A percentile compares a stretch with the other conserved stretches of the same genome.
Evolutionary conservation across 2,888 invertebrate genomes (phyloP).

Genomic region (Argyresthia albistria): DNA sequence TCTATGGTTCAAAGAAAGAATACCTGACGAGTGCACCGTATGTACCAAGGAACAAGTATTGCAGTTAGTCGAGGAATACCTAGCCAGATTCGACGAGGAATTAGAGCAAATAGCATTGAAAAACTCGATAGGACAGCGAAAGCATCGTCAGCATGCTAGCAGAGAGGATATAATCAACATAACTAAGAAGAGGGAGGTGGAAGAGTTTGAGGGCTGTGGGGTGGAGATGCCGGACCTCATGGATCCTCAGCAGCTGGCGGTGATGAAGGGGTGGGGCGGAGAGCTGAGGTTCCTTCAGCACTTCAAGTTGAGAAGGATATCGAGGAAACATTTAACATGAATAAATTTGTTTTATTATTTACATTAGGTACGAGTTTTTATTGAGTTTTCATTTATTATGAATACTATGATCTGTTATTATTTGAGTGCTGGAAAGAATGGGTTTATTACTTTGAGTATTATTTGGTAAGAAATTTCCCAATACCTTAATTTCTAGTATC

Average conservation of each 20-base stretch:
- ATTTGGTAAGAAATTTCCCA: too few relatives aligned
- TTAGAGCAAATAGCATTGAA: slow-evolving; percentile 84
- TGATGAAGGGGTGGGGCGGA: slow-evolving; percentile 77
- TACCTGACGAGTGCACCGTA: slow-evolving; percentile 65
- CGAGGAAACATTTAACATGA: slow-evolving; percentile 46
- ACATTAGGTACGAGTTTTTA: not conserved
- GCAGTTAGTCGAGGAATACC: slow-evolving; percentile 70
- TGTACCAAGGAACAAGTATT: slow-evolving; percentile 75
- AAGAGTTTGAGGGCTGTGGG: slow-evolving; percentile 84
- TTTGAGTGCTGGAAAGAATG: too few relatives aligned
- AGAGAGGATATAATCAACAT: slow-evolving; percentile 85
- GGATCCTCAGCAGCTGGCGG: slow-evolving; percentile 70
- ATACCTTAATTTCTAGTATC: too few relatives aligned
- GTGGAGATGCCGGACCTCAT: slow-evolving; percentile 84
- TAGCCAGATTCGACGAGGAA: slow-evolving; percentile 79
- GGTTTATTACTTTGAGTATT: too few relatives aligned
- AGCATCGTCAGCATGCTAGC: slow-evolving; percentile 83
- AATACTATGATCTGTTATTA: too few relatives aligned
- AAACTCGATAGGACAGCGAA: slow-evolving; percentile 82
- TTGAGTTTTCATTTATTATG: too few relatives aligned
- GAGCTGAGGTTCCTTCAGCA: slow-evolving; percentile 77
- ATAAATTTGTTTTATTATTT: not conserved
- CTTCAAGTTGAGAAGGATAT: slow-evolving; percentile 75
- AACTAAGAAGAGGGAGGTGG: slow-evolving; percentile 79
- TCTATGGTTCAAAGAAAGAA: slow-evolving; percentile 81